Evolutionary conservation across 2,888 invertebrate species (phyloP), one percentile per base, ranked within the genome.

Genomic region (Odontomyia ornata): DNA sequence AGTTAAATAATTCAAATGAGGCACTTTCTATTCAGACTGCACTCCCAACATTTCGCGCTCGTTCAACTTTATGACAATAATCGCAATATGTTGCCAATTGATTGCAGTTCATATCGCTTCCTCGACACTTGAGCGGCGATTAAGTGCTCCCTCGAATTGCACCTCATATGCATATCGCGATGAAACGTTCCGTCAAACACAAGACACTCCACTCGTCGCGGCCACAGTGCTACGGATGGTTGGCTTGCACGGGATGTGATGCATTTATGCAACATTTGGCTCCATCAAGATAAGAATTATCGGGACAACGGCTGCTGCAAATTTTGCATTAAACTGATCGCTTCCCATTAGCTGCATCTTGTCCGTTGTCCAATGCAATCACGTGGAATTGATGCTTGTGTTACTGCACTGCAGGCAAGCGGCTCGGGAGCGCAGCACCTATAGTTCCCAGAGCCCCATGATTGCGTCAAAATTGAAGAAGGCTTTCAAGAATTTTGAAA

Each of bases 1-100:
- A 69, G 11, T 69, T 47, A 25, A 69, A 69, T 47, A 27, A 69
- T 69, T 69, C 69, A 69, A 69, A 69, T 69, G 1, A 69, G 69
- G 30, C 46, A 47, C 69, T 69, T 69, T 69, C 69, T 69, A 69
- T 46, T 69, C 47, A 15, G 25, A 69, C 23, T 46, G n/a, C 46
- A 25, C 23, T 47, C 13, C 23, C 47, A 21, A 13, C 47, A 69
- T 69, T 46, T 69, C 25, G 23, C 47, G 47, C 47, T 69, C 69
- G 46, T 69, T 69, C 47, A 25, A 5, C 30, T 69, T 69, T 69
- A 69, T 46, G 69, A 69, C 69, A 69, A 69, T 69, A 46, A 69
- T 72, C 56, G 72, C 72, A 72, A 72, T 56, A 72, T 72, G 72
- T 72, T 56, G 72, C 72, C 69, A 69, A 72, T 52, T 72, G 72